Base-by-base conservation (phyloP, 2,888 invertebrate species). In the Pyrocoelia pectoralis region DNA sequence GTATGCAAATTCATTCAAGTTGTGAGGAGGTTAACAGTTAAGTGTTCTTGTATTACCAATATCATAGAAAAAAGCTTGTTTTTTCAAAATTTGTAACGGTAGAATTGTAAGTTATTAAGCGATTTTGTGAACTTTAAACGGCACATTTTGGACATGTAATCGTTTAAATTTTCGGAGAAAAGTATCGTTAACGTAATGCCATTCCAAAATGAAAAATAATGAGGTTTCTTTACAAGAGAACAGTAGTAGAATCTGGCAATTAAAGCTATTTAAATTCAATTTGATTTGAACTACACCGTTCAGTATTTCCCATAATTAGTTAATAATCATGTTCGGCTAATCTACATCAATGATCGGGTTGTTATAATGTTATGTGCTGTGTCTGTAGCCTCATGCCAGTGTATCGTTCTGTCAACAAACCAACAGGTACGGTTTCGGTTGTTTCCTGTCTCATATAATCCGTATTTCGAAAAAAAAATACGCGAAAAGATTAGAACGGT, bases 321-420 rank as follows among this genome's bases (percentile, higher is more conserved):
- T 77, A 76, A 76, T 78, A 78, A 79, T 77, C 76, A 76, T 74
- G 74, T 70, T 72, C 70, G 73, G 74, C 73, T 77, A 76, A 78
- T 78, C 76, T 77, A 72, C 73, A 74, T 73, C 75, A 76, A 74
- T 74, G 78, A 78, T 76, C 77, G 73, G 76, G 72, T 73, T 74
- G 76, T 75, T 76, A 76, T 75, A 76, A 73, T 74, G 73, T 73
- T 75, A 70, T 75, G 71, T 70, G 68, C 68, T 24, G 65, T 57
- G 66, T 62, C 58, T 63, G 62, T 62, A 55, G 56, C 48, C 51
- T 56, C 64, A 57, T 52, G 57, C 62, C 58, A 63, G 66, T 63
- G 63, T 48, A 60, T 50, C 58, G 53, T 56, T 50, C 64, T 61
- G 62, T 66, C 70, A 68, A 67, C 72, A 68, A 70, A 71, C 71